Evolutionary conservation across 2,888 invertebrate genomes (phyloP), one percentile per base, ranked within the genome.

Genomic region (Caradrina clavipalpis): DNA sequence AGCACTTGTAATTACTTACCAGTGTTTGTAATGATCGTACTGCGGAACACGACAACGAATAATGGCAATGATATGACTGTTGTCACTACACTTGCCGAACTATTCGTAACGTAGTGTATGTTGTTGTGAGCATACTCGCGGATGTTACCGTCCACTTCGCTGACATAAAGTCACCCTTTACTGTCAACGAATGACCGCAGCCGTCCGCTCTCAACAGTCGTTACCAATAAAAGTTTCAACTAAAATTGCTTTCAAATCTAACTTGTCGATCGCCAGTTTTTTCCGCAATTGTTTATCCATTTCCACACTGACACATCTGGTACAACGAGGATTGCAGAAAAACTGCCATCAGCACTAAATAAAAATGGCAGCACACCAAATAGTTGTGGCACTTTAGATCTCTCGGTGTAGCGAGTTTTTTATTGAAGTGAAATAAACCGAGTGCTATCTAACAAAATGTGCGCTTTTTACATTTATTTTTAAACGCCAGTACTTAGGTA

Each of bases 341-440:
- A 78, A 77, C 57, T 55, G 74, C 57, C 61, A 69, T 77, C 76
- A 77, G 61, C 60, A 54, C 78, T 69, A 42, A 78, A 73, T 78
- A 78, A 76, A 78, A 76, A 68, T 57, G 63, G 60, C 22, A n/a
- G 31, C 78, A 15, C 50, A 49, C 26, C 31, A 73, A 63, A 68
- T 47, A 57, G 56, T 78, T 47, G 39, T 45, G 31, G 10, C 21
- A 57, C 5, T 75, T 60, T 42, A 35, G 19, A 51, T 8, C 10
- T 6, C 0, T 21, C 45, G 57, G 49, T 21, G 31, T 55, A 68
- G 53, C 62, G 62, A 50, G 26, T 45, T 58, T 72, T 76, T 50
- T 31, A 60, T 57, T 53, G 11, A 42, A 57, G 22, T 22, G 54
- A 56, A 62, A 78, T 50, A 47, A 22, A 22, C 42, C 42, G n/a